Evolutionary conservation across 2,888 invertebrate genomes (phyloP), one percentile per base, ranked within the genome.

Genomic region (Andrena dorsata): DNA sequence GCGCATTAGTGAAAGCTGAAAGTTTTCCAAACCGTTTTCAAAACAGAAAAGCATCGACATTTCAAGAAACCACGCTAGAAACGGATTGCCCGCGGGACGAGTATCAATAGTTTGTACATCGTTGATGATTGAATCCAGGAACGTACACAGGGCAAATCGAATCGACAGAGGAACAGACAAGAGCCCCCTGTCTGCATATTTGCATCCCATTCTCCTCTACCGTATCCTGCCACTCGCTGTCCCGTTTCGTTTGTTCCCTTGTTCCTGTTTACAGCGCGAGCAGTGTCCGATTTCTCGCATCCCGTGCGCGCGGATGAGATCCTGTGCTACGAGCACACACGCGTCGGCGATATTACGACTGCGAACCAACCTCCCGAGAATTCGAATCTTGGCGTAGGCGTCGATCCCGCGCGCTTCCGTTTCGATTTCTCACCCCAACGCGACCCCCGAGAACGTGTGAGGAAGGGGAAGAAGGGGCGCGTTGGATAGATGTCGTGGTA

Each of bases 241-340:
- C 53, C 63, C 66, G 41, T 69, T 68, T 77, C 65, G 41, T 64
- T 60, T 77, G 64, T 78, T 83, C 81, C 51, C 77, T 30, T 66
- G 72, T 68, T 56, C 60, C 61, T 76, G 78, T 85, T 86, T 80
- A 73, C 80, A 68, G 51, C 66, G 51, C 66, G 35, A 75, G 53
- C 69, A 66, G 75, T 41, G 41, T 56, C 63, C 72, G 69, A 76
- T 73, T 72, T 51, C 79, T 72, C 69, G 74, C 69, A 74, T n/a
- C 53, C 60, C 23, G 49, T 28, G 71, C 71, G 41, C 26, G 61
- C 35, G 77, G 66, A 64, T 32, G 51, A 49, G 64, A 76, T 74
- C 76, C 72, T 64, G 68, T 61, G 28, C 49, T 35, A 35, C 76
- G 56, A 61, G 64, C 74, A 77, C 53, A 84, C 63, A 65, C 71